Evolutionary conservation across 1,140 invertebrate genomes (phyloP).

Genomic region (Listronotus bonariensis): DNA sequence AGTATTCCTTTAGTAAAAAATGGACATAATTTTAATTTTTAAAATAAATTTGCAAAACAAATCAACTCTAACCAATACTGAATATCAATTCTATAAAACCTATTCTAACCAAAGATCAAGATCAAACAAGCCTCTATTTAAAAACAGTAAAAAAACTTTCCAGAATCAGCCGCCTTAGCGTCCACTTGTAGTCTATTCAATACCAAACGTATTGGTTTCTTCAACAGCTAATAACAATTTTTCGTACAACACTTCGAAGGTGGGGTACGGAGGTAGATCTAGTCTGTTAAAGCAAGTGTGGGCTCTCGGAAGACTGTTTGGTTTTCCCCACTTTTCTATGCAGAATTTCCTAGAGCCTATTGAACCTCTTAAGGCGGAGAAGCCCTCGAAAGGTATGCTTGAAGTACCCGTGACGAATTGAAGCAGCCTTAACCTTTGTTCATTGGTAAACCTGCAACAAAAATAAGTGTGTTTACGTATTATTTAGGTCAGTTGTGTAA

Average conservation of each 20-base stretch:
- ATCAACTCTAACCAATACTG: no score
- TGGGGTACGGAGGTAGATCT: constrained; percentile 94
- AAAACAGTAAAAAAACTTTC: not conserved
- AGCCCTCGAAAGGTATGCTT: constrained; percentile 96
- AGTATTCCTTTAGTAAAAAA: no score
- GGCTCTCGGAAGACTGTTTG: constrained; percentile 90
- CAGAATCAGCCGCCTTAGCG: not conserved
- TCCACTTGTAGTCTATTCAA: constrained; percentile 70
- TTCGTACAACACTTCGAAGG: constrained; percentile 89
- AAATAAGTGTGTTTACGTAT: no score
- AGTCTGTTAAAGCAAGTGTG: constrained; percentile 98
- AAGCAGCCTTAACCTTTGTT: constrained; percentile 86
- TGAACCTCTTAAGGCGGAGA: constrained; percentile 90
- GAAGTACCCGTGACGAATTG: constrained; percentile 98
- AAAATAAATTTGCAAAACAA: no score
- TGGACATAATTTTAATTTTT: no score
- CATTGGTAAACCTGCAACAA: constrained; percentile 81
- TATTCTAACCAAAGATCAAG: no score
- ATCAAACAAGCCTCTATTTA: not conserved
- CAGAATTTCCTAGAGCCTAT: constrained; percentile 96
- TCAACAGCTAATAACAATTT: constrained; percentile 94
- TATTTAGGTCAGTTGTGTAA: no score
- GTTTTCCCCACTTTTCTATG: constrained; percentile 97
- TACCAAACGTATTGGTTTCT: constrained; percentile 97
- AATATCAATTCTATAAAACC: no score